A percentile compares a stretch with the other conserved stretches of the same genome.
phyloP scores from a whole-genome alignment of 2,888 invertebrate genomes.

The Julus scandinavius region DNA sequence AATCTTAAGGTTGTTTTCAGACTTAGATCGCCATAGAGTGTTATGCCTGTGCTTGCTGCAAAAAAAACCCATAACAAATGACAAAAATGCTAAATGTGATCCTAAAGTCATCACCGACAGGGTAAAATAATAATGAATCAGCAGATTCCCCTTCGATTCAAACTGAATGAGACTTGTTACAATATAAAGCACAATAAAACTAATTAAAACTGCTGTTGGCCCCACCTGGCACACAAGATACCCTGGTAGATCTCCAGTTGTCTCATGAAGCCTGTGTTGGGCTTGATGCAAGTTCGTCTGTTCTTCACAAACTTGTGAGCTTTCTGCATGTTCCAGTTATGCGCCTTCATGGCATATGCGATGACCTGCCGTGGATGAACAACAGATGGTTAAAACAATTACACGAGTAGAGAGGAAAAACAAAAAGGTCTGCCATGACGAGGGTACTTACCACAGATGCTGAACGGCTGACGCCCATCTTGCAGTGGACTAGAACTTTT shows the following conservation, averaged over 20 bases:
- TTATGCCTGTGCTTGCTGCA: slow-evolving; percentile 90
- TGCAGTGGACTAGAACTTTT: slow-evolving; percentile 97
- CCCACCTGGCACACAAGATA: slow-evolving; percentile 82
- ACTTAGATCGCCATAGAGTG: slow-evolving; percentile 88
- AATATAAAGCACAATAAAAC: too few relatives aligned
- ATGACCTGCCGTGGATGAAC: slow-evolving; percentile 69
- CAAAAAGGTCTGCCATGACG: neutral
- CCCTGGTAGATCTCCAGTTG: slow-evolving; percentile 97
- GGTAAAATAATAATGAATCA: too few relatives aligned
- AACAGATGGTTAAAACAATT: slow-evolving; percentile 4
- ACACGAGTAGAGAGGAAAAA: neutral
- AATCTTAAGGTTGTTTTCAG: slow-evolving; percentile 73
- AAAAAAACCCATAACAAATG: neutral
- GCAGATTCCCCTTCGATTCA: too few relatives aligned
- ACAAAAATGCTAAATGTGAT: too few relatives aligned
- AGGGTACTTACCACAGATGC: slow-evolving; percentile 84
- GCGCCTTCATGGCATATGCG: slow-evolving; percentile 98
- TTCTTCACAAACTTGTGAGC: slow-evolving; percentile 91
- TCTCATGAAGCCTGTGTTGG: slow-evolving; percentile 92
- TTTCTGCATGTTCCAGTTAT: slow-evolving; percentile 90
- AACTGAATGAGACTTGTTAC: too few relatives aligned
- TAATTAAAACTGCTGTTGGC: neutral
- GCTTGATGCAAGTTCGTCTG: slow-evolving; percentile 92
- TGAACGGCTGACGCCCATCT: slow-evolving; percentile 98
- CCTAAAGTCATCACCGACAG: too few relatives aligned